Conservation (phyloP, 2,113 vertebrate species). For the Oncorhynchus tshawytscha region DNA sequence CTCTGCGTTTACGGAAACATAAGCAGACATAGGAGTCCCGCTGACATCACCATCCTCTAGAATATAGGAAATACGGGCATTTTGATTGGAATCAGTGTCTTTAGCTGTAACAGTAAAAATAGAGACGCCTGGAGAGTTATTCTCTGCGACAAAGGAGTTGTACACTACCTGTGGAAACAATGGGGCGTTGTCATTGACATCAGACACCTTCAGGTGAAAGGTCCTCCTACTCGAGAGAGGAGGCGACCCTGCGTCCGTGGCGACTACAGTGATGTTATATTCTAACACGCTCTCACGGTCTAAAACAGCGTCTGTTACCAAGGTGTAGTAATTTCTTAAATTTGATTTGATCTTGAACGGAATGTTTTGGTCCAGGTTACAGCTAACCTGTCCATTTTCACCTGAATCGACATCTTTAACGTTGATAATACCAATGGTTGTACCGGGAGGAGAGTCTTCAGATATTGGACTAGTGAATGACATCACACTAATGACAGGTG, state of each 20-base stretch:
- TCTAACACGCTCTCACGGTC: conserved; percentile 48
- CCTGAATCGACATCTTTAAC: conserved; percentile 66
- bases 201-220: conserved; percentile 62
- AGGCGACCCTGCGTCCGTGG: conserved; percentile 45
- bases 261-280: conserved; percentile 40
- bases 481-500: conserved; percentile 61
- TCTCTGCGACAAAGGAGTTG: conserved; percentile 47
- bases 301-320: conserved; percentile 38
- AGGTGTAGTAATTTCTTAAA: conserved; percentile 53
- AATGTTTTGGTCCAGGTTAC: conserved; percentile 36
- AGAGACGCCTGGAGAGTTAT: conserved; percentile 56
- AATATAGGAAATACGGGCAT: conserved; percentile 58
- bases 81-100: conserved; percentile 61
- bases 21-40: conserved; percentile 47
- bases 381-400: conserved; percentile 63
- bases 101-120: conserved; percentile 31
- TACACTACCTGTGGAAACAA: conserved; percentile 53
- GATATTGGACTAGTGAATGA: conserved; percentile 52
- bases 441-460: conserved; percentile 61
- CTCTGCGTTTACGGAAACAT: conserved; percentile 58
- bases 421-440: conserved; percentile 62
- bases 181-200: conserved; percentile 74
- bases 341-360: conserved; percentile 45
- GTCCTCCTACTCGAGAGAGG: conserved; percentile 36
- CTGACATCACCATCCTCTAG: conserved; percentile 16